Conservation (phyloP, 2,797 vertebrate species). For the Perdix hodgsoniae region DNA sequence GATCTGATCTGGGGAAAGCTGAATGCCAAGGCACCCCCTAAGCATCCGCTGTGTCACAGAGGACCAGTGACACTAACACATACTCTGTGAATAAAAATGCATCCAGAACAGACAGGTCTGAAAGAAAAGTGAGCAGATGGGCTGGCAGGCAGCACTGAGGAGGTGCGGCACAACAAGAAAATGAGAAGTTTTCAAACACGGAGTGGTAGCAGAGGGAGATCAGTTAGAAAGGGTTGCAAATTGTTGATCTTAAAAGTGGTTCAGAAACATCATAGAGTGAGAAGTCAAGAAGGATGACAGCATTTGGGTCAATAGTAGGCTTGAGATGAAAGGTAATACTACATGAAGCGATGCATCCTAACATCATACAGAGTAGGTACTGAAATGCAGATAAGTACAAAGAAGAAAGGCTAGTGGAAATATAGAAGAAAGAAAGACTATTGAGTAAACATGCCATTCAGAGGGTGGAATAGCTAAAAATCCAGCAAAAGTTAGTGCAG, state of each 20-base stretch:
- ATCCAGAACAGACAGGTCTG: background rate
- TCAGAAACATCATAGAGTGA: background rate
- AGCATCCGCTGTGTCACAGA: background rate
- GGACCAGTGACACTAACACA: background rate
- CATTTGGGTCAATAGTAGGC: background rate
- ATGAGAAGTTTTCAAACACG: background rate
- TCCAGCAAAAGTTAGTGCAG: background rate
- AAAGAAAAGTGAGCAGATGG: background rate
- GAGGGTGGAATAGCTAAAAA: background rate
- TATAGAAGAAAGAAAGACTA: background rate
- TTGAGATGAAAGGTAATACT: conserved; percentile 10
- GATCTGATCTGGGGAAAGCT: background rate
- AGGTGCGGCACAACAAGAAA: background rate
- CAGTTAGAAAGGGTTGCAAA: background rate
- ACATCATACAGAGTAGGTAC: background rate
- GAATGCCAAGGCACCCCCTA: background rate
- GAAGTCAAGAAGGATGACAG: background rate
- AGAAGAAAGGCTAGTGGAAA: background rate
- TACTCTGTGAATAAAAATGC: background rate
- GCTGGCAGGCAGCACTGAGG: background rate
- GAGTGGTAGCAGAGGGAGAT: background rate
- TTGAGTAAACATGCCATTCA: background rate
- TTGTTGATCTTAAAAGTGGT: background rate
- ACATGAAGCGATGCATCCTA: background rate
- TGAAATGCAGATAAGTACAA: background rate